Base-by-base conservation (phyloP, 2,888 invertebrate genomes). In the Imbricaverruca yamaguchii region DNA sequence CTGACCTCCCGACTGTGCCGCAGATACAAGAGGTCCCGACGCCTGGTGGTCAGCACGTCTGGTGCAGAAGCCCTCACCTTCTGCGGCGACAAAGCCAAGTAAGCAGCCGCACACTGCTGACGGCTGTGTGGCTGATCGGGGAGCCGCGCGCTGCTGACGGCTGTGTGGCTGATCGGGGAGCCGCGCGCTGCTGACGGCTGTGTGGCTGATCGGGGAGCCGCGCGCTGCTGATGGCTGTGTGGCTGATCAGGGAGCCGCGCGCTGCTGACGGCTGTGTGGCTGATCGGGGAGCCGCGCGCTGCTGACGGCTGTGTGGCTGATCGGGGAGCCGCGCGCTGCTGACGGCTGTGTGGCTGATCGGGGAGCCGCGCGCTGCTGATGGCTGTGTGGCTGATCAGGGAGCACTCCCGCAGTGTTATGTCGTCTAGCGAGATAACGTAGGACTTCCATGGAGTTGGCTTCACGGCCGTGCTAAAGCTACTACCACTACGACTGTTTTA, bases 21-120 rank as follows among this genome's bases (percentile, higher is more conserved):
- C 59, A 79, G 79, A 57, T 79, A 79, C 57, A 79, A 79, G 57
- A 15, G 79, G 15, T 57, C 79, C 6, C 79, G 79, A 0, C 79
- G 79, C 15, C 79, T 79, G 79, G 57, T 79, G n/a, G 59, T 79
- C 9, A 57, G n/a, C 79, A 57, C 23, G 0, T 57, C 59, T 6
- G 79, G 79, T 0, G 79, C 79, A 3, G 79, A 79, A 25, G 25
- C 57, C 8, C n/a, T 79, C 23, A 57, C 79, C 23, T 79, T 79
- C 79, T 79, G 79, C 57, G 79, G 79, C 23, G 79, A 57, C 57
- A 79, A 79, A 25, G 56, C 59, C 79, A 79, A 79, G 79, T 79
- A 57, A 79, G 79, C 18, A 9, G 10, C 23, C 10, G 65, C 65
- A 1, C 10, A 4, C 39, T 39, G 39, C 39, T 39, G 39, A 39